Conservation (phyloP, 2,113 vertebrate species). For the Stictonetta naevosa region DNA sequence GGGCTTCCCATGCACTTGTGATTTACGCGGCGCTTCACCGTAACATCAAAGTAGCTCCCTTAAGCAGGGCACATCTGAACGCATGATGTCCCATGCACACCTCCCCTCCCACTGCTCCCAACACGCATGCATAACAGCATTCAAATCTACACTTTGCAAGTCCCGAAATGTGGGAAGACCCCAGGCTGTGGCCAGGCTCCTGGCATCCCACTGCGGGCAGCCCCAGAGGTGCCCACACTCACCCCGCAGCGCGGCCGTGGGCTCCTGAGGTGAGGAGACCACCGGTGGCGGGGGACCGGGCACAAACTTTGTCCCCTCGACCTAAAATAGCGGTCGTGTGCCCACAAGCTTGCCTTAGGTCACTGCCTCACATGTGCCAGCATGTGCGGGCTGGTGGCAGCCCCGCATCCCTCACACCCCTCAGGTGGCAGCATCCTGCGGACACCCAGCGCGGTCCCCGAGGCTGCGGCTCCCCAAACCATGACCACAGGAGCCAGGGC, state of each 20-base stretch:
- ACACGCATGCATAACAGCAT: background rate
- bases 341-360: background rate
- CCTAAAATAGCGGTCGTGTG: background rate
- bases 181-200: background rate
- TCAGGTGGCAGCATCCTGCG: background rate
- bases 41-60: background rate
- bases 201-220: background rate
- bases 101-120: slow-evolving; percentile 27
- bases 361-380: no score
- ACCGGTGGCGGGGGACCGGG: background rate
- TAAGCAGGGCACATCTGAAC: background rate
- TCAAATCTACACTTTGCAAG: background rate
- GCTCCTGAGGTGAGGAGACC: accelerated
- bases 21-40: background rate
- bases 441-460: accelerated
- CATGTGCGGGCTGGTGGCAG: background rate
- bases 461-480: accelerated
- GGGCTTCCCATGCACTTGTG: background rate
- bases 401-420: background rate
- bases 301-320: accelerated
- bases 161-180: background rate
- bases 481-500: accelerated
- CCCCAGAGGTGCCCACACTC: background rate
- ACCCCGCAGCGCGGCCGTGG: accelerated
- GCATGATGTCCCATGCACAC: background rate